These are phyloP conservation scores for Plectrocnemia conspersa DNA, from an alignment of 1,140 invertebrate genomes.

Conservation along the genomic window DNA sequence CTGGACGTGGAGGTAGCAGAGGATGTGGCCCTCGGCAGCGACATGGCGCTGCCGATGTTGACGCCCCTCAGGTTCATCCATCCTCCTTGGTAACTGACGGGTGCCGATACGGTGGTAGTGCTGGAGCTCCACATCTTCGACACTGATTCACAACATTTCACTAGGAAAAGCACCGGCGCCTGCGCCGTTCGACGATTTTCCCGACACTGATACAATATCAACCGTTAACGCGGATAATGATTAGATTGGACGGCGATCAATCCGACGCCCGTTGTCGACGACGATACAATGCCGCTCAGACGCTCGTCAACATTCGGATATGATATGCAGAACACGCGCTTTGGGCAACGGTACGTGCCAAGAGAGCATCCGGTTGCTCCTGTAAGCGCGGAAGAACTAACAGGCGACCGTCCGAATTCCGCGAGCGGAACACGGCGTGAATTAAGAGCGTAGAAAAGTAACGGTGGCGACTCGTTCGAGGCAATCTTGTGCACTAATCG, in stretches of 20 bases:
- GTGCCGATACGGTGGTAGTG: conserved; percentile 41
- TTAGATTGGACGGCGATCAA: conserved; percentile 19
- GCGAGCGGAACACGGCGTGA: not conserved
- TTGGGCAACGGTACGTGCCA: too few relatives aligned
- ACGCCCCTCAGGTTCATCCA: conserved; percentile 11
- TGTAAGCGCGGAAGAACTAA: too few relatives aligned
- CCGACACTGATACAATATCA: conserved; percentile 3
- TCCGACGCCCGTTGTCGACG: conserved; percentile 5
- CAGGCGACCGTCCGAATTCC: too few relatives aligned
- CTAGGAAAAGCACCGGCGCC: conserved; percentile 2
- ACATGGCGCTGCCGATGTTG: conserved; percentile 27
- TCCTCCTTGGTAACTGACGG: conserved; percentile 40
- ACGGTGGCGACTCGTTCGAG: not conserved
- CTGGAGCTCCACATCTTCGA: conserved; percentile 47
- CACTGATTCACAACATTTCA: not conserved
- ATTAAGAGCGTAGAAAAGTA: not conserved
- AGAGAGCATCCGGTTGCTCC: too few relatives aligned
- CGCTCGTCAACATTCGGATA: not conserved
- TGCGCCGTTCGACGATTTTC: not conserved
- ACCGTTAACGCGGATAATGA: conserved; percentile 1
- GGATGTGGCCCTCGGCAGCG: conserved; percentile 27
- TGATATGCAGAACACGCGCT: not conserved
- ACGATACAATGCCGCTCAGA: not conserved
- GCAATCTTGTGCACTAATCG: not conserved
- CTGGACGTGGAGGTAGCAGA: conserved; percentile 19